Percentiles rank a stretch among this genome's conserved stretches.
These are phyloP conservation scores for Apostichopus parvimensis DNA, from an alignment of 35 echinoderm and acorn worm species.

Conservation along the genomic window DNA sequence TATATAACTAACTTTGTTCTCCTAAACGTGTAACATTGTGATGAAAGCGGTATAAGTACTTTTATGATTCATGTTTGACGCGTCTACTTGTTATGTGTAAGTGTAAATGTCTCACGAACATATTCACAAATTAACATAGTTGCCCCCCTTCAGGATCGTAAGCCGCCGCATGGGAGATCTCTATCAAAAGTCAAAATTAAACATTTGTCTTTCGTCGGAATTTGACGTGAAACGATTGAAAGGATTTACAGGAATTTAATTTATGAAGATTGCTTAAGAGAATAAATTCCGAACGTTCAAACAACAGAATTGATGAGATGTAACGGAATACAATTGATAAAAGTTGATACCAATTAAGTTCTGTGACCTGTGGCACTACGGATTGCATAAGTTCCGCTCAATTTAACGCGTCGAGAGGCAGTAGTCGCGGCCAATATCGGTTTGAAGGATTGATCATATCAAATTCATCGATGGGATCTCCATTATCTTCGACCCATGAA, in stretches of 20 bases:
- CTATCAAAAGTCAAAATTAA: background rate
- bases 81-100: background rate
- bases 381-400: slow-evolving; percentile 48
- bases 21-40: too few species aligned
- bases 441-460: slow-evolving; percentile 19
- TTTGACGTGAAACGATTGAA: background rate
- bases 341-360: slow-evolving; percentile 36
- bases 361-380: slow-evolving; percentile 7
- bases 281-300: slow-evolving; percentile 18
- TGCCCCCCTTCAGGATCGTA: background rate
- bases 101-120: background rate
- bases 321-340: slow-evolving; percentile 6
- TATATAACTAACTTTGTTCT: too few species aligned
- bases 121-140: slow-evolving; percentile 6
- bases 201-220: slow-evolving; percentile 41
- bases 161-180: background rate
- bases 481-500: slow-evolving; percentile 28
- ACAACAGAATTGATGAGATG: background rate
- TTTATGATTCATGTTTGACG: too few species aligned
- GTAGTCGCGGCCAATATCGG: background rate
- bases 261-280: background rate
- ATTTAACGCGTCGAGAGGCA: slow-evolving; percentile 37
- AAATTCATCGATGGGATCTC: background rate
- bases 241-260: background rate
- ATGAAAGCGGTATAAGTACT: too few species aligned